Evolutionary conservation across 2,888 invertebrate species (phyloP).

Genomic region (Cataglyphis rosenhaueri): DNA sequence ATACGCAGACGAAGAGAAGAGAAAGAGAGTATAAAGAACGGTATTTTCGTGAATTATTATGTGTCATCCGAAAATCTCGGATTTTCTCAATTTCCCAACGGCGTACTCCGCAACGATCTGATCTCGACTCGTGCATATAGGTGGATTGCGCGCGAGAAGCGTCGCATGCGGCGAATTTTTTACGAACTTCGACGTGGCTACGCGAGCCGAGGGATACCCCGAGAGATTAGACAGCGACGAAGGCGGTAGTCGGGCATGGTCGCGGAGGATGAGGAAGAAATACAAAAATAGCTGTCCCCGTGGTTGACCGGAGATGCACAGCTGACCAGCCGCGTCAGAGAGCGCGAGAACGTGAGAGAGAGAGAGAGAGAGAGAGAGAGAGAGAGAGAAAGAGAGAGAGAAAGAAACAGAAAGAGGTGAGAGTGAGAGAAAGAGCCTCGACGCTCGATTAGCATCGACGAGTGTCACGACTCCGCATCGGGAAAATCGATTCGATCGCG

Average conservation of each 20-base stretch:
- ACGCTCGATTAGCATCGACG: slow-evolving; percentile 62
- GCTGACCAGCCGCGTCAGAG: slow-evolving; percentile 64
- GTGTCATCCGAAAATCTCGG: slow-evolving; percentile 8
- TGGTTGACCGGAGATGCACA: slow-evolving; percentile 73
- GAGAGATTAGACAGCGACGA: slow-evolving; percentile 41
- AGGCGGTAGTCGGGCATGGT: slow-evolving; percentile 54
- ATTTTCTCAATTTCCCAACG: neutral
- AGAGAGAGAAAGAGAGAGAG: neutral
- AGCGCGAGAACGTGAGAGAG: slow-evolving; percentile 22
- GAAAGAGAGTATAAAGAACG: neutral
- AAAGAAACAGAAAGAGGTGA: too few species aligned
- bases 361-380: neutral
- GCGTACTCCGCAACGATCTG: neutral
- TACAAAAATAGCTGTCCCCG: slow-evolving; percentile 77
- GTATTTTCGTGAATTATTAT: slow-evolving; percentile 1
- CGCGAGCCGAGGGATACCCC: slow-evolving; percentile 56
- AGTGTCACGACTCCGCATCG: slow-evolving; percentile 52
- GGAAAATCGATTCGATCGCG: slow-evolving; percentile 59
- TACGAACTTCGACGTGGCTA: slow-evolving; percentile 50
- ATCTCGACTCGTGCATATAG: neutral
- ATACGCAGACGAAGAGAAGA: neutral
- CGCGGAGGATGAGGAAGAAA: slow-evolving; percentile 75
- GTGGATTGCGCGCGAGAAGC: slow-evolving; percentile 4
- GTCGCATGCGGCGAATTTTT: neutral
- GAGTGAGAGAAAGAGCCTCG: slow-evolving; percentile 33